Evolutionary conservation across 2,888 invertebrate species (phyloP), one percentile per base, ranked within the genome.

Genomic region (Phyllotreta cruciferae): DNA sequence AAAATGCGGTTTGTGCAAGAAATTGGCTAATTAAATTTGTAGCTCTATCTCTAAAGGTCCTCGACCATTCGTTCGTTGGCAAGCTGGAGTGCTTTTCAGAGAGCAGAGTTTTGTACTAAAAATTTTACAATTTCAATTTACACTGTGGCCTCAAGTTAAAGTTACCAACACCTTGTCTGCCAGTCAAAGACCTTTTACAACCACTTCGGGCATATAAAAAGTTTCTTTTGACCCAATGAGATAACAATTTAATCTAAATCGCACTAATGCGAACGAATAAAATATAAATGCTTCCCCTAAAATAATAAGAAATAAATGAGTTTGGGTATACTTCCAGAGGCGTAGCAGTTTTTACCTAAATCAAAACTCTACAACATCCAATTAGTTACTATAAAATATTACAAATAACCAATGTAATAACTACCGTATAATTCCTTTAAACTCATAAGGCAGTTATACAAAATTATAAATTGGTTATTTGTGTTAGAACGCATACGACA

Each of bases 241-340:
- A 70, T 62, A 71, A 73, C 73, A 73, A 75, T 73, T 74, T 73
- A 74, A 74, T 73, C 72, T 72, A 70, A 73, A 74, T 74, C 71
- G 72, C 66, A 67, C 68, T 66, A 62, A 24, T 3, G 68, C 55
- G 66, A 69, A 69, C 64, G 66, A 71, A 72, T 71, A 70, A 71
- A 72, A 73, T 71, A 71, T 71, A 69, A n/a, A 71, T 69, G 69
- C 70, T 70, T 67, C 69, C 70, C 67, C 70, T 70, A 68, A 71
- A 71, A 71, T 72, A 70, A 70, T 71, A 70, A 71, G 66, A 70
- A 58, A 52, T 56, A 66, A 69, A 69, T 70, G 70, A 70, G 66
- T 73, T 70, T 69, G 67, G 61, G 70, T 56, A 42, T 52, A 39
- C 66, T 56, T 73, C 34, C 58, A 58, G 49, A 6, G 49, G n/a